phyloP scores from a whole-genome alignment of 2,113 vertebrate genomes.

The Elaphurus davidianus region DNA sequence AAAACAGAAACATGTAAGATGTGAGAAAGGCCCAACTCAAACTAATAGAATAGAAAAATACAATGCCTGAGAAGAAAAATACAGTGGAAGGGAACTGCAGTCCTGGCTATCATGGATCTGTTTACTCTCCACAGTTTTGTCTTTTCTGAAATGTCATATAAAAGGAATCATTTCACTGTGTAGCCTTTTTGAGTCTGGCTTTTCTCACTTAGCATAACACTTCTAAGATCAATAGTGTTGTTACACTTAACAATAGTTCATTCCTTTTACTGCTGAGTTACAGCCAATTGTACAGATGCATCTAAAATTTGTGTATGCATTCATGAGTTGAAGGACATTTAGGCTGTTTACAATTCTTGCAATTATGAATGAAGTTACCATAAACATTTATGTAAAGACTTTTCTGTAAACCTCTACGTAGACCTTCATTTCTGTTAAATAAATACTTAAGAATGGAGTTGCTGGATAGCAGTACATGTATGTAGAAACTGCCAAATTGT shows the following conservation, averaged over 20 bases:
- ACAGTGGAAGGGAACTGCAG: not conserved
- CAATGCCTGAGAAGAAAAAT: not conserved
- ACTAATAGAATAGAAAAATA: not conserved
- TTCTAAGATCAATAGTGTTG: not conserved
- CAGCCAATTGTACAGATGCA: not conserved
- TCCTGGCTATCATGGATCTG: not conserved
- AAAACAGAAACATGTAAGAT: not conserved
- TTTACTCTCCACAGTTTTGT: not conserved
- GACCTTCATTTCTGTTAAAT: not conserved
- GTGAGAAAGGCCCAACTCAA: not conserved
- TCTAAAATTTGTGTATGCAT: not conserved
- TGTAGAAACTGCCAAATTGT: not conserved
- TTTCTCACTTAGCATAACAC: not conserved
- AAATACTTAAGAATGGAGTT: not conserved
- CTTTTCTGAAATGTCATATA: not conserved
- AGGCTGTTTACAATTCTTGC: not conserved
- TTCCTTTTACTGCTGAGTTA: not conserved
- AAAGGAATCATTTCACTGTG: not conserved
- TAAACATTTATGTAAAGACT: not conserved
- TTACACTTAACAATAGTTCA: not conserved
- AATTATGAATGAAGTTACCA: not conserved
- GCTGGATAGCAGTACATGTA: not conserved
- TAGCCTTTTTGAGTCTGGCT: not conserved
- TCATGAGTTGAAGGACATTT: not conserved
- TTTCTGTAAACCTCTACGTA: not conserved